Evolutionary conservation across 1,140 invertebrate genomes (phyloP).

Genomic region (Vanessa tameamea): DNA sequence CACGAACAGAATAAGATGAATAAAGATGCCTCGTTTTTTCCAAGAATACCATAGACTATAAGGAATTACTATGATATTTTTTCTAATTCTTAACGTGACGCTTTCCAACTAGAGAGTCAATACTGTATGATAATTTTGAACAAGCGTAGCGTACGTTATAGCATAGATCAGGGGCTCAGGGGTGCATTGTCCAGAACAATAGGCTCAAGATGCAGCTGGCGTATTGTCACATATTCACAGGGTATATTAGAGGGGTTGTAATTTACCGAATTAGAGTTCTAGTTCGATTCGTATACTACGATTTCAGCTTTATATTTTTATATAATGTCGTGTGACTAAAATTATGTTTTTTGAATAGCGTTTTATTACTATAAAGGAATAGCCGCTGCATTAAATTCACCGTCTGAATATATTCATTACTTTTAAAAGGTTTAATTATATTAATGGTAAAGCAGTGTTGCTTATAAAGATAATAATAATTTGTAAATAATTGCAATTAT

Average conservation of each 20-base stretch:
- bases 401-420: no score
- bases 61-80: neutral
- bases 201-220: slow-evolving; percentile 47
- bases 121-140: slow-evolving; percentile 8
- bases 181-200: slow-evolving; percentile 51
- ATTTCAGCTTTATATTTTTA: slow-evolving; percentile 23
- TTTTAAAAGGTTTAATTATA: no score
- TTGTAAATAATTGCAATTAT: no score
- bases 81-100: neutral
- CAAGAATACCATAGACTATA: neutral
- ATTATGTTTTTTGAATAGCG: neutral
- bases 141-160: slow-evolving; percentile 28
- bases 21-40: no score
- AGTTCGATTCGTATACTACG: slow-evolving; percentile 17
- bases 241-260: slow-evolving; percentile 30
- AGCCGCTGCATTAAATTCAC: no score
- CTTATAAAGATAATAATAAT: no score
- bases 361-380: no score
- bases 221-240: slow-evolving; percentile 28
- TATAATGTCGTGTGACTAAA: neutral
- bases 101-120: neutral
- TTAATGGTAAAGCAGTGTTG: no score
- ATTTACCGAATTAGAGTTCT: slow-evolving; percentile 33
- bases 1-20: no score
- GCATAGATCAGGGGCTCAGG: slow-evolving; percentile 46